phyloP scores from a whole-genome alignment of 2,888 invertebrate genomes.

The Phengaris alcon region DNA sequence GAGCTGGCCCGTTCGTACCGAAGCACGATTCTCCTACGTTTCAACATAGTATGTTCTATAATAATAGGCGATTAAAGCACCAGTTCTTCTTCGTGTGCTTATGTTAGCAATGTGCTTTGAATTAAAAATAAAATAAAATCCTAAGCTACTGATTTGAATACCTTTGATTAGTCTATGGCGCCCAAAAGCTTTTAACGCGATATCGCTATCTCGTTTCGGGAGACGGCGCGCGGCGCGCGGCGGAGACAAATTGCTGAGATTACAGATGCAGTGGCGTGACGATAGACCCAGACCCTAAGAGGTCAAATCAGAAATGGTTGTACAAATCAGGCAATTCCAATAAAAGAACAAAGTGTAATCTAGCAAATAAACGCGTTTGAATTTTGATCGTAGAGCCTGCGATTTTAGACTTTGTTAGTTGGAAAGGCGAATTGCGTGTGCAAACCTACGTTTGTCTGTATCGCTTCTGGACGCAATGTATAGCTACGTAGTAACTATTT shows the following conservation, averaged over 20 bases:
- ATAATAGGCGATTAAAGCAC: too few species aligned
- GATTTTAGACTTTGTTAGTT: too few species aligned
- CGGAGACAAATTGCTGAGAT: conserved; percentile 14
- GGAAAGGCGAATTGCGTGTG: too few species aligned
- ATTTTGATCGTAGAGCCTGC: too few species aligned
- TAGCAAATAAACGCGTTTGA: neutral
- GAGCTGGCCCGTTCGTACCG: too few species aligned
- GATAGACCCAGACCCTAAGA: neutral
- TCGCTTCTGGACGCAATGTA: too few species aligned
- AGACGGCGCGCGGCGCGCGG: neutral
- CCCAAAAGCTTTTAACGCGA: conserved; percentile 11
- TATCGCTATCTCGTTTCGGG: conserved; percentile 15
- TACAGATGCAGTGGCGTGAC: neutral
- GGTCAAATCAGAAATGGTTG: neutral
- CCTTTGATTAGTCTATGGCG: neutral
- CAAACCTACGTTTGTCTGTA: too few species aligned
- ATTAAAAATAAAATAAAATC: neutral
- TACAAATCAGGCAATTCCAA: neutral
- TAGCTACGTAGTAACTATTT: too few species aligned
- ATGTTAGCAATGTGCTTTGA: too few species aligned
- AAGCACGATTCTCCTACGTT: too few species aligned
- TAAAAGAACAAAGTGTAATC: neutral
- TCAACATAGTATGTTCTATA: too few species aligned
- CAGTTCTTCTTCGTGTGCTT: too few species aligned
- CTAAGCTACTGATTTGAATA: neutral